phyloP scores from a whole-genome alignment of 2,797 vertebrate genomes.

The Eutrigla gurnardus region DNA sequence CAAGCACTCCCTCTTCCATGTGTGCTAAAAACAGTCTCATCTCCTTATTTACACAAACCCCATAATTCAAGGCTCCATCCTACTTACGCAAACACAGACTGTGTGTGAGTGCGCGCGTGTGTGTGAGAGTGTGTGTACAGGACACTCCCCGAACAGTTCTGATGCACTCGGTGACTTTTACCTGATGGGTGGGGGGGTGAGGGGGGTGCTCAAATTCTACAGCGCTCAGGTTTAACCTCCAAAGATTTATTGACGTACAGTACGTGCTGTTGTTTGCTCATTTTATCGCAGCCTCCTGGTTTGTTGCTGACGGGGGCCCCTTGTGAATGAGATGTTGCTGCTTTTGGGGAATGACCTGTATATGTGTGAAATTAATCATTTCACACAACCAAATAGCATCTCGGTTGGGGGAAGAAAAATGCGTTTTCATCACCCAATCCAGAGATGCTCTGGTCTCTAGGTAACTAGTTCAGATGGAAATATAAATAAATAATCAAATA shows the following conservation, averaged over 20 bases:
- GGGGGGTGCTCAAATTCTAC: conserved; percentile 66
- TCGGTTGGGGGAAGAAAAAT: conserved; percentile 61
- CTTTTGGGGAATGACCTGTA: conserved; percentile 83
- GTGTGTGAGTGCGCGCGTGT: conserved; percentile 38
- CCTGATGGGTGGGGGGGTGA: conserved; percentile 55
- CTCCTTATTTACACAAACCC: conserved; percentile 82
- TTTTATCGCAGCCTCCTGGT: conserved; percentile 83
- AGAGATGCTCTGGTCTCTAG: conserved; percentile 62
- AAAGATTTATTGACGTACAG: conserved; percentile 81
- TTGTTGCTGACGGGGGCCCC: conserved; percentile 83
- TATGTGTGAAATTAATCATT: conserved; percentile 85
- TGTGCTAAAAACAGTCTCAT: conserved; percentile 81
- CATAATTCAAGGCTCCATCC: conserved; percentile 78
- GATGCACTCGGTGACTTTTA: conserved; percentile 78
- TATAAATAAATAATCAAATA: conserved; percentile 29
- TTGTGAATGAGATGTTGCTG: conserved; percentile 83
- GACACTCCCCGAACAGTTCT: conserved; percentile 62
- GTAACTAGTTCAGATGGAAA: conserved; percentile 54
- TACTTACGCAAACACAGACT: conserved; percentile 76
- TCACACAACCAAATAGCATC: conserved; percentile 78
- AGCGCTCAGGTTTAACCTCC: conserved; percentile 80
- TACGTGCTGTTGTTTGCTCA: conserved; percentile 78
- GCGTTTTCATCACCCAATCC: conserved; percentile 75
- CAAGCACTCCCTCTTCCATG: conserved; percentile 66
- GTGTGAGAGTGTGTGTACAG: conserved; percentile 47